Percentiles rank a stretch among this genome's conserved stretches.
These are phyloP conservation scores for Euleptes europaea DNA, from an alignment of 2,113 vertebrate genomes.

Conservation along the genomic window DNA sequence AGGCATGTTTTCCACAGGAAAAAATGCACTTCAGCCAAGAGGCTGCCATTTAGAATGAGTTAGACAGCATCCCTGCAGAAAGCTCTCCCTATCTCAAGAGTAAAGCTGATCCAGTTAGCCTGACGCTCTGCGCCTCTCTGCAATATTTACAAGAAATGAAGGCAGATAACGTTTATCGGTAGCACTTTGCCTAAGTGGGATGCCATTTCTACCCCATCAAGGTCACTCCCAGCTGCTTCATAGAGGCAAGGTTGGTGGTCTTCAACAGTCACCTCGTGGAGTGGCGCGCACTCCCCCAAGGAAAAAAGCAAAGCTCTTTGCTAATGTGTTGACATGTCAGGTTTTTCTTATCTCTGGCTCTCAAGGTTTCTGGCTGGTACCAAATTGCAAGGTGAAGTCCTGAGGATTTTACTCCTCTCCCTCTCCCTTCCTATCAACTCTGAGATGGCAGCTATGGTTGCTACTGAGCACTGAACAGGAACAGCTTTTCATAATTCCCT, in stretches of 20 bases:
- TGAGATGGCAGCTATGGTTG: background rate
- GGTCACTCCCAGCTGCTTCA: background rate
- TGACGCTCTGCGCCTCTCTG: background rate
- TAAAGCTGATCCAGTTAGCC: background rate
- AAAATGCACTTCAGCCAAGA: background rate
- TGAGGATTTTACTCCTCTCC: accelerated
- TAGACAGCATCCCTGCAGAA: background rate
- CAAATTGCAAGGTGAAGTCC: accelerated
- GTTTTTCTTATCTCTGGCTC: background rate
- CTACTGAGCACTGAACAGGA: background rate
- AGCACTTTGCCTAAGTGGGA: background rate
- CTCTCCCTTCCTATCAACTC: background rate
- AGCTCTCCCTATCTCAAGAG: background rate
- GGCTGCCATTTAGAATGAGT: background rate
- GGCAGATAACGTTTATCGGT: background rate
- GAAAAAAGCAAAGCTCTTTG: accelerated
- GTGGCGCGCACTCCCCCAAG: accelerated
- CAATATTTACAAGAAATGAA: background rate
- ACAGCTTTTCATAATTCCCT: background rate
- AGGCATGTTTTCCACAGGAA: background rate
- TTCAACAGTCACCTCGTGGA: background rate
- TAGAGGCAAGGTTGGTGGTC: accelerated
- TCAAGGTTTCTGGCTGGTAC: accelerated
- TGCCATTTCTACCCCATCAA: background rate
- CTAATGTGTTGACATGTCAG: background rate